Evolutionary conservation across 2,888 invertebrate genomes (phyloP).

Genomic region (Xylota sylvarum): DNA sequence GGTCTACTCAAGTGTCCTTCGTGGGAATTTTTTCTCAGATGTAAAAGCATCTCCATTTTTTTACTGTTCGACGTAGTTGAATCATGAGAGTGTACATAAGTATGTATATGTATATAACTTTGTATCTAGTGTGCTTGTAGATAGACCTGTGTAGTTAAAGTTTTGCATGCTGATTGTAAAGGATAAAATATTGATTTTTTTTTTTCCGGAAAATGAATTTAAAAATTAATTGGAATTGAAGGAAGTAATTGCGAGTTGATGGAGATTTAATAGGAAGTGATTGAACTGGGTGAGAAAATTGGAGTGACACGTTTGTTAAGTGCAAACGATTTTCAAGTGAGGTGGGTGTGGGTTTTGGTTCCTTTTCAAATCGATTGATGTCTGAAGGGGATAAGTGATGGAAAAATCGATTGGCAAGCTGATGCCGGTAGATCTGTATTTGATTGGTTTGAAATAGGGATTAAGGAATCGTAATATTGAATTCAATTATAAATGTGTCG

Average conservation of each 20-base stretch:
- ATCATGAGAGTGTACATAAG: conserved; percentile 3
- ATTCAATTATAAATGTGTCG: not conserved
- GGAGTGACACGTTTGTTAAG: not conserved
- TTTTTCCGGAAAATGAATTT: conserved; percentile 15
- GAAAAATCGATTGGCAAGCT: conserved; percentile 34
- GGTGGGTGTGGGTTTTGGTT: not conserved
- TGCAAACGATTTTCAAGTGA: not conserved
- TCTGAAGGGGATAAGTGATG: conserved; percentile 12
- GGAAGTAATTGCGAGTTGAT: conserved; percentile 27
- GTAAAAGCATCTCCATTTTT: not conserved
- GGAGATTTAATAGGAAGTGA: conserved; percentile 1
- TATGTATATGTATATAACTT: not conserved
- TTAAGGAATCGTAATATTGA: not conserved
- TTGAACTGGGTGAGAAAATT: not conserved
- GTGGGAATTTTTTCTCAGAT: conserved; percentile 7
- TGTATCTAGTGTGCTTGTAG: not conserved
- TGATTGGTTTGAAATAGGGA: not conserved
- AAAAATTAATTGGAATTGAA: conserved; percentile 25
- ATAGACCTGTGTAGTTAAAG: conserved; percentile 11
- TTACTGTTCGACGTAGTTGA: conserved; percentile 29
- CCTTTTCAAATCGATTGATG: conserved; percentile 11
- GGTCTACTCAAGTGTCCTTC: conserved; percentile 47
- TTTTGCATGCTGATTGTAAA: conserved; percentile 36
- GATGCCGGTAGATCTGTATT: not conserved
- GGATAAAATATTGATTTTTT: conserved; percentile 58